These are phyloP conservation scores for Drosophila simulans DNA, from an alignment of 1,140 invertebrate species.

Conservation along the genomic window DNA sequence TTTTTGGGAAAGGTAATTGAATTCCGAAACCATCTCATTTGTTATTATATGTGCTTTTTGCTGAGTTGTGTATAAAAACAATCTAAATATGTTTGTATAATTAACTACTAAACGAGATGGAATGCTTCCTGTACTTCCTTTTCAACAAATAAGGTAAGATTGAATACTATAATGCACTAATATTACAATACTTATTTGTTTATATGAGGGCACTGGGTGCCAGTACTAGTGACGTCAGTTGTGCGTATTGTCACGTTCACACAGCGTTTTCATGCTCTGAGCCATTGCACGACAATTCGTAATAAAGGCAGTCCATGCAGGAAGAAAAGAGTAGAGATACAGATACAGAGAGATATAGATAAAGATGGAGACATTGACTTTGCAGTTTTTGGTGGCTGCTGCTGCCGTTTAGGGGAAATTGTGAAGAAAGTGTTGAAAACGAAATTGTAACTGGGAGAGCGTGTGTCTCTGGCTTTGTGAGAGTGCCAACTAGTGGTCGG, in stretches of 20 bases:
- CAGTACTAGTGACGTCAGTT: conserved; percentile 64
- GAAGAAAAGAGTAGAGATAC: conserved; percentile 5
- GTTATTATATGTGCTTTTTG: too few species aligned
- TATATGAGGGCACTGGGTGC: neutral
- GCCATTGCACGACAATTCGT: conserved; percentile 69
- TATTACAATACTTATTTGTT: too few species aligned
- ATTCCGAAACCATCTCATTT: too few species aligned
- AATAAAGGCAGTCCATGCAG: conserved; percentile 48
- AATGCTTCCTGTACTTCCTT: too few species aligned
- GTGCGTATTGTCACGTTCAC: conserved; percentile 71
- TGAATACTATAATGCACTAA: too few species aligned
- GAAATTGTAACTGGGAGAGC: conserved; percentile 79
- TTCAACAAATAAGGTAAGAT: too few species aligned
- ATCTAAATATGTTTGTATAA: too few species aligned
- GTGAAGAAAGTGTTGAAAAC: conserved; percentile 83
- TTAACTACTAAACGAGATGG: too few species aligned
- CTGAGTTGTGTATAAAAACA: too few species aligned
- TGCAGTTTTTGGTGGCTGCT: conserved; percentile 53
- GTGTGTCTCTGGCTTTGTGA: conserved; percentile 33
- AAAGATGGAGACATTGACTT: conserved; percentile 56
- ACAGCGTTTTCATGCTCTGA: conserved; percentile 55
- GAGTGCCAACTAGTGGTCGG: conserved; percentile 38
- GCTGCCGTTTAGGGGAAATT: conserved; percentile 74
- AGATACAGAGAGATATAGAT: conserved; percentile 17
- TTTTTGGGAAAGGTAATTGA: too few species aligned